Percentiles rank a stretch among this genome's conserved stretches.
Evolutionary conservation across 2,888 invertebrate genomes (phyloP).

Genomic region (Phalangium opilio): DNA sequence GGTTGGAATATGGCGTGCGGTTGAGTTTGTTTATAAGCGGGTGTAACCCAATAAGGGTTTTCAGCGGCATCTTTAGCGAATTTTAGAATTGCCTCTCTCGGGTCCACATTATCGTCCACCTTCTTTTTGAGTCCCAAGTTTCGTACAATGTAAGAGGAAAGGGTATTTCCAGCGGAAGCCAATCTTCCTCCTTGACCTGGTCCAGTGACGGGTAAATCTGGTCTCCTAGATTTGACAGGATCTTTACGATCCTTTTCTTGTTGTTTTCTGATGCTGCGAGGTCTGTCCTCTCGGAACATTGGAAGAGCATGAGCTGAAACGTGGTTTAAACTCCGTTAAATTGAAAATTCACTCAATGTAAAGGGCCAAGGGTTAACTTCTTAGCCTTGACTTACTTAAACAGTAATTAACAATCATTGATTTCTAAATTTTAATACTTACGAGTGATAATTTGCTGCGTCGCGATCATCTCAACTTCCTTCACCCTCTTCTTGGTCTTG

Average conservation of each 20-base stretch:
- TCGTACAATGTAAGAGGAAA: constrained; percentile 90
- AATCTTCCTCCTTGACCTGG: constrained; percentile 65
- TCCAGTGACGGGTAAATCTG: constrained; percentile 39
- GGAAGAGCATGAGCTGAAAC: constrained; percentile 66
- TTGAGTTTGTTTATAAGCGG: constrained; percentile 47
- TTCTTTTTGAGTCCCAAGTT: constrained; percentile 74
- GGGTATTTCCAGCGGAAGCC: constrained; percentile 82
- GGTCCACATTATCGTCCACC: constrained; percentile 78
- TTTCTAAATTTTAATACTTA: too few species aligned
- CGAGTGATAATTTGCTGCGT: constrained; percentile 86
- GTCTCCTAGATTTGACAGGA: constrained; percentile 38
- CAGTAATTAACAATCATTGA: not conserved
- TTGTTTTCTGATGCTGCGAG: constrained; percentile 72
- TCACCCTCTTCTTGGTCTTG: constrained; percentile 36
- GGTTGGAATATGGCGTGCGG: constrained; percentile 12
- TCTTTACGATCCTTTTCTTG: constrained; percentile 73
- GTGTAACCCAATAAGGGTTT: constrained; percentile 92
- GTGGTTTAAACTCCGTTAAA: constrained; percentile 2
- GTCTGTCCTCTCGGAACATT: constrained; percentile 78
- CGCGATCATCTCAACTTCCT: constrained; percentile 51
- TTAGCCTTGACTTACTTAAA: not conserved
- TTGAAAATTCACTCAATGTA: not conserved
- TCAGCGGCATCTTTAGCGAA: constrained; percentile 89
- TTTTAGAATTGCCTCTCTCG: constrained; percentile 82
- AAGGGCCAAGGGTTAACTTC: not conserved